Evolutionary conservation across 2,797 vertebrate species (phyloP).

Genomic region (Rachycentron canadum): DNA sequence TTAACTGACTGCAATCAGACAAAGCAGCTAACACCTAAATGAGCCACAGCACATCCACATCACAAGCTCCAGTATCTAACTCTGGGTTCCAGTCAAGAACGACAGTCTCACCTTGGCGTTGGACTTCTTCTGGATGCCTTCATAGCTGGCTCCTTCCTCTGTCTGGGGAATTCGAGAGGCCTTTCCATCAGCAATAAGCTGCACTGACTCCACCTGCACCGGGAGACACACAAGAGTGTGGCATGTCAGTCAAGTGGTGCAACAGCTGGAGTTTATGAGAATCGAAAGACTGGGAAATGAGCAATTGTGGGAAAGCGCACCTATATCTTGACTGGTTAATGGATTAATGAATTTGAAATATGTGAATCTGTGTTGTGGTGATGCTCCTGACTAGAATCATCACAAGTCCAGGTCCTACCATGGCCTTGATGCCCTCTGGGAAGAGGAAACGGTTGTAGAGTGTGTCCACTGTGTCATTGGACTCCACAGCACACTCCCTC

Average conservation of each 20-base stretch:
- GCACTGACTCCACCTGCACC: conserved; percentile 94
- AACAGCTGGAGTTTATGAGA: background rate
- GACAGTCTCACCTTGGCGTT: conserved; percentile 89
- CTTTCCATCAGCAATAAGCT: conserved; percentile 94
- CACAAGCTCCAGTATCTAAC: background rate
- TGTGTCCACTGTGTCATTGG: conserved; percentile 94
- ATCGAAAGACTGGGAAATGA: background rate
- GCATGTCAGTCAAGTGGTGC: background rate
- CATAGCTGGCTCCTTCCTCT: conserved; percentile 94
- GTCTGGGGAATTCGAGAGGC: conserved; percentile 90
- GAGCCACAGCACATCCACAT: background rate
- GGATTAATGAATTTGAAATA: background rate
- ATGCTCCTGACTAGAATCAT: background rate
- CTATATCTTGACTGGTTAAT: background rate
- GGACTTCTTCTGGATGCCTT: conserved; percentile 97
- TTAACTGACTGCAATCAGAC: background rate
- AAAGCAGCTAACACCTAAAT: background rate
- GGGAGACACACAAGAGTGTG: background rate
- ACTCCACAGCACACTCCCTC: conserved; percentile 89
- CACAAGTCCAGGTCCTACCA: conserved; percentile 85
- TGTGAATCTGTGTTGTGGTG: background rate
- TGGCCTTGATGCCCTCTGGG: conserved; percentile 96
- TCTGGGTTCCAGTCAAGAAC: background rate
- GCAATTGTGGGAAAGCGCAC: background rate
- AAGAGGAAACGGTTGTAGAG: conserved; percentile 97